phyloP scores from a whole-genome alignment of 2,888 invertebrate species.

The Plemyria rubiginata region DNA sequence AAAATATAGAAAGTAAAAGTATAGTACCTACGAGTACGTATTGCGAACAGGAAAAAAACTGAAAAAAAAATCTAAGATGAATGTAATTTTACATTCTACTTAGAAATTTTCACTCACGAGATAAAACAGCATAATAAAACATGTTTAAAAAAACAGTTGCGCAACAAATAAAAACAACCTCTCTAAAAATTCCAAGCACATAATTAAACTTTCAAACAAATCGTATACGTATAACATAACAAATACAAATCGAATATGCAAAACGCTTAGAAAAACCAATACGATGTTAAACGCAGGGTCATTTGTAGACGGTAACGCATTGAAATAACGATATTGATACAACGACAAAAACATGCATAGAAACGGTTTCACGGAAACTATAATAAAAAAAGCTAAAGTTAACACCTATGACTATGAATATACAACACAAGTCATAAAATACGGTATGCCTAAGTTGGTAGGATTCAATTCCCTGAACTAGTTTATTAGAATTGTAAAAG shows the following conservation, averaged over 20 bases:
- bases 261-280: neutral
- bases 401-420: conserved; percentile 15
- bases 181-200: conserved; percentile 21
- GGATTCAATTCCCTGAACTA: conserved; percentile 5
- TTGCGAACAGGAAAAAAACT: too few relatives aligned
- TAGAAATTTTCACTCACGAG: too few relatives aligned
- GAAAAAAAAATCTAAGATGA: too few relatives aligned
- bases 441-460: conserved; percentile 1
- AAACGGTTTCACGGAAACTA: conserved; percentile 10
- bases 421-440: conserved; percentile 19
- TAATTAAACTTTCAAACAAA: conserved; percentile 9
- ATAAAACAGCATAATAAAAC: conserved; percentile 10
- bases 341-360: neutral
- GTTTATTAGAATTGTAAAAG: conserved; percentile 6
- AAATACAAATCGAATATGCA: neutral
- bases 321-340: conserved; percentile 11
- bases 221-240: conserved; percentile 1
- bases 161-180: conserved; percentile 17
- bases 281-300: neutral
- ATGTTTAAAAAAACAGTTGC: conserved; percentile 15
- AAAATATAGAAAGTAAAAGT: neutral
- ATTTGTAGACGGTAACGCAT: neutral
- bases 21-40: too few relatives aligned
- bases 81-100: too few relatives aligned
- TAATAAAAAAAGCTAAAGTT: conserved; percentile 16